Evolutionary conservation across 2,888 invertebrate species (phyloP).

Genomic region (Syrista parreyssii): DNA sequence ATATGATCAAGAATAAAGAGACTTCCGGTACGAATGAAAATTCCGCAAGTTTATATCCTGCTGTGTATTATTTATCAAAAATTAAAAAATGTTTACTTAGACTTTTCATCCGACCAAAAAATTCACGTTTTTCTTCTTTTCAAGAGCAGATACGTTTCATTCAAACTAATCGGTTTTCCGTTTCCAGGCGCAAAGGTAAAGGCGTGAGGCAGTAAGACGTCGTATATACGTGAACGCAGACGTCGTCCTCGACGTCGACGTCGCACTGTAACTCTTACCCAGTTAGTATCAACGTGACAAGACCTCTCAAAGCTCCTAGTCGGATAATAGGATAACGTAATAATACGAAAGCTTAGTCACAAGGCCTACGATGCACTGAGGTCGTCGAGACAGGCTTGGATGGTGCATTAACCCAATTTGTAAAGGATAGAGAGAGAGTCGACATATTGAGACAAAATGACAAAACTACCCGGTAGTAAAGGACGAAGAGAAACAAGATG

Average conservation of each 20-base stretch:
- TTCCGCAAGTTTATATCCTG: too few relatives aligned
- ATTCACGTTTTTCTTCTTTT: not conserved
- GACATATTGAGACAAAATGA: slow-evolving; percentile 16
- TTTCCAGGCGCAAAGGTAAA: too few relatives aligned
- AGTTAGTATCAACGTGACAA: slow-evolving; percentile 4
- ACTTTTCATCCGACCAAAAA: too few relatives aligned
- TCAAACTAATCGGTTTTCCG: too few relatives aligned
- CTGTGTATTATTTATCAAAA: too few relatives aligned
- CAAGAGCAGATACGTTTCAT: not conserved
- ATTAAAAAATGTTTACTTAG: too few relatives aligned
- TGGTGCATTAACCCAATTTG: slow-evolving; percentile 42
- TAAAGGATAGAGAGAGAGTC: not conserved
- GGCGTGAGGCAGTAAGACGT: too few relatives aligned
- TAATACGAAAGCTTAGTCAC: slow-evolving; percentile 7
- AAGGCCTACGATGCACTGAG: slow-evolving; percentile 1
- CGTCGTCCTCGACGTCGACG: not conserved
- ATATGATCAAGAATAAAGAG: too few relatives aligned
- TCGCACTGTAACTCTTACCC: not conserved
- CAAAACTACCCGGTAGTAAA: too few relatives aligned
- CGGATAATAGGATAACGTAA: slow-evolving; percentile 10
- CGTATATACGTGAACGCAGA: not conserved
- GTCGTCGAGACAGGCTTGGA: slow-evolving; percentile 8
- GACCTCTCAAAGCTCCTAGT: slow-evolving; percentile 2
- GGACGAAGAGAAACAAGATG: too few relatives aligned
- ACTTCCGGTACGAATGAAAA: too few relatives aligned